Evolutionary conservation across 1,140 invertebrate genomes (phyloP).

Genomic region (Homalodisca vitripennis): DNA sequence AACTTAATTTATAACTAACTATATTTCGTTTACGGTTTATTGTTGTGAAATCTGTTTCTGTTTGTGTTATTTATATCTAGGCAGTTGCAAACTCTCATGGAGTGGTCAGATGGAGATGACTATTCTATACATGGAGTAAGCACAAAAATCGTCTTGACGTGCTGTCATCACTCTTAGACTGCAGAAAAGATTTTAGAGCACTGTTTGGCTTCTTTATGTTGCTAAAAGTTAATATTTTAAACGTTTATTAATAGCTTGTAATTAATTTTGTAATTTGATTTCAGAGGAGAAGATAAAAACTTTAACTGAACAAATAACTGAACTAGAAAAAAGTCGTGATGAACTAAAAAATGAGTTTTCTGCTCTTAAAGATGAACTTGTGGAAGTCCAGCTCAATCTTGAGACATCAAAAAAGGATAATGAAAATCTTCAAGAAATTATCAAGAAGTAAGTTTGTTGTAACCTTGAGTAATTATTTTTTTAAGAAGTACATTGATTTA

Average conservation of each 20-base stretch:
- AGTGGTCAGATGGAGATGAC: background rate
- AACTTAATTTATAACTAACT: too few species aligned
- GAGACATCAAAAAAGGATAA: slow-evolving; percentile 59
- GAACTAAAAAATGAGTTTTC: slow-evolving; percentile 61
- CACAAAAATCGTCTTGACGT: background rate
- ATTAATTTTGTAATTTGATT: slow-evolving; percentile 36
- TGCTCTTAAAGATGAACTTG: slow-evolving; percentile 60
- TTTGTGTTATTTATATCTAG: too few species aligned
- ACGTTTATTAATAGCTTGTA: background rate
- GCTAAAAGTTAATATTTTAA: background rate
- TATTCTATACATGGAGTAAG: background rate
- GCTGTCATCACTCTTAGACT: background rate
- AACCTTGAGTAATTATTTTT: too few species aligned
- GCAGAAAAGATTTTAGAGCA: background rate
- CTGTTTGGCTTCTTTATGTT: background rate
- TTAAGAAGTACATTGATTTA: too few species aligned
- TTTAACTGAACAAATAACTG: slow-evolving; percentile 43
- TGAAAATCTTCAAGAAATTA: slow-evolving; percentile 58
- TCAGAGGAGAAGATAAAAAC: slow-evolving; percentile 59
- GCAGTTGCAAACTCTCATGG: too few species aligned
- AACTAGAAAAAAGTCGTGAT: slow-evolving; percentile 52
- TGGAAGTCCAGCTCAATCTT: slow-evolving; percentile 60
- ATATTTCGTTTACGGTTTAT: too few species aligned
- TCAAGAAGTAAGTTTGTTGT: slow-evolving; percentile 48
- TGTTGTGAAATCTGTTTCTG: too few species aligned